phyloP scores from a whole-genome alignment of 2,113 vertebrate species.

The Mirounga angustirostris region DNA sequence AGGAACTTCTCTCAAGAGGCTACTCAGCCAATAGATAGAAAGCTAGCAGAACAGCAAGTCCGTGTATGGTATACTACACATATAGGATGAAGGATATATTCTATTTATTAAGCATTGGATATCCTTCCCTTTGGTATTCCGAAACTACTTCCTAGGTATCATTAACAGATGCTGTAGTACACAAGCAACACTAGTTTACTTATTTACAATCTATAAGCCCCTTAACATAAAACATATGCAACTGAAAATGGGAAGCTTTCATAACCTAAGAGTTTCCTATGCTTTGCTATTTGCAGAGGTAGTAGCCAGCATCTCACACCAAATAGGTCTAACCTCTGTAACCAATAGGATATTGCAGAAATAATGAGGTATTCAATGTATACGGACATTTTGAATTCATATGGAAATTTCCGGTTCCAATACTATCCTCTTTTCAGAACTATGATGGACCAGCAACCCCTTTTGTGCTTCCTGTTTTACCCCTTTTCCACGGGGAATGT shows the following conservation, averaged over 20 bases:
- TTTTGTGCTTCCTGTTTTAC: neutral
- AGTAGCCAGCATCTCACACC: neutral
- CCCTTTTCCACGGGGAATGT: neutral
- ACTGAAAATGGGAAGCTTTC: neutral
- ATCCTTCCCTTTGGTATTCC: neutral
- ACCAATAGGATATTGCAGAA: neutral
- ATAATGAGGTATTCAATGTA: neutral
- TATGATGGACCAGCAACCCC: neutral
- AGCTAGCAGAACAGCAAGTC: neutral
- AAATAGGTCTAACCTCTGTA: neutral
- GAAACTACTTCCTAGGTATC: neutral
- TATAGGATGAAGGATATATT: neutral
- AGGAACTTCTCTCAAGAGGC: neutral
- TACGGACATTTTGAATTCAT: neutral
- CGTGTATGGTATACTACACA: neutral
- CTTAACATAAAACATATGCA: neutral
- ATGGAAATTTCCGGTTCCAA: neutral
- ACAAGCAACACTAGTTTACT: neutral
- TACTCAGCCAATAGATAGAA: neutral
- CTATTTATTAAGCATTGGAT: neutral
- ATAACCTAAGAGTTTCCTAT: neutral
- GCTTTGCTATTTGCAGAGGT: neutral
- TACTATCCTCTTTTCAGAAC: neutral
- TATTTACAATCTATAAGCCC: neutral
- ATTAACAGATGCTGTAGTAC: neutral